These are phyloP conservation scores for Eumerus sabulonum DNA, from an alignment of 2,888 invertebrate species.

Conservation along the genomic window DNA sequence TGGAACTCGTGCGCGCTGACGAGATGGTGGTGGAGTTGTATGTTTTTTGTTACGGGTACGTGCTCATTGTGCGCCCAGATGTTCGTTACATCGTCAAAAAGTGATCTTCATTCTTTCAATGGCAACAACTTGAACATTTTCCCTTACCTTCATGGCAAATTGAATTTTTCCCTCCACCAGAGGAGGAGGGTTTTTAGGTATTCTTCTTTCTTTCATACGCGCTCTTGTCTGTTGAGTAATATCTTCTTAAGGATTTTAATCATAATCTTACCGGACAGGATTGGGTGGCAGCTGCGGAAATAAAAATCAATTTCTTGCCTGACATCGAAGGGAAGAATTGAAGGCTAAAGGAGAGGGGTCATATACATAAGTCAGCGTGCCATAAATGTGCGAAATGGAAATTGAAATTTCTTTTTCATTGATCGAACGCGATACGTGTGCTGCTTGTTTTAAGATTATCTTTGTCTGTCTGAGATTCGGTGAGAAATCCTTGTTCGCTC, in stretches of 20 bases:
- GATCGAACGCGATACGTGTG: background rate
- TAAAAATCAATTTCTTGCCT: constrained; percentile 34
- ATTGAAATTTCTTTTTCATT: constrained; percentile 32
- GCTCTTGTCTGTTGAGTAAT: constrained; percentile 49
- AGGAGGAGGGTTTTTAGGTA: constrained; percentile 1
- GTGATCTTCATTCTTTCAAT: constrained; percentile 58
- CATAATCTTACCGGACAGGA: constrained; percentile 53
- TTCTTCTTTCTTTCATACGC: background rate
- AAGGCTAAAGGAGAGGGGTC: constrained; percentile 30
- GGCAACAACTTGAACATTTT: constrained; percentile 57
- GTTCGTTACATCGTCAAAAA: constrained; percentile 59
- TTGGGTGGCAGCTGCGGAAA: constrained; percentile 68
- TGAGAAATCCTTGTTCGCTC: too few relatives aligned
- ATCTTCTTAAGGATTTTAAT: constrained; percentile 67
- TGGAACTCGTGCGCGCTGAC: constrained; percentile 48
- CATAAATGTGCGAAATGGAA: constrained; percentile 50
- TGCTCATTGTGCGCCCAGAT: constrained; percentile 66
- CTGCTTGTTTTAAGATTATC: too few relatives aligned
- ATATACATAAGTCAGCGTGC: constrained; percentile 27
- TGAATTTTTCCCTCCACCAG: constrained; percentile 59
- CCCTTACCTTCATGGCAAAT: constrained; percentile 58
- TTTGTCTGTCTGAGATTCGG: too few relatives aligned
- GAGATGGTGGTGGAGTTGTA: constrained; percentile 23
- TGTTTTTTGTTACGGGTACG: constrained; percentile 50
- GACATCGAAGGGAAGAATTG: constrained; percentile 10